A percentile compares a stretch with the other conserved stretches of the same genome.
These are phyloP conservation scores for Gymnoscopelus microlampas DNA, from an alignment of 2,797 vertebrate genomes.

Conservation along the genomic window DNA sequence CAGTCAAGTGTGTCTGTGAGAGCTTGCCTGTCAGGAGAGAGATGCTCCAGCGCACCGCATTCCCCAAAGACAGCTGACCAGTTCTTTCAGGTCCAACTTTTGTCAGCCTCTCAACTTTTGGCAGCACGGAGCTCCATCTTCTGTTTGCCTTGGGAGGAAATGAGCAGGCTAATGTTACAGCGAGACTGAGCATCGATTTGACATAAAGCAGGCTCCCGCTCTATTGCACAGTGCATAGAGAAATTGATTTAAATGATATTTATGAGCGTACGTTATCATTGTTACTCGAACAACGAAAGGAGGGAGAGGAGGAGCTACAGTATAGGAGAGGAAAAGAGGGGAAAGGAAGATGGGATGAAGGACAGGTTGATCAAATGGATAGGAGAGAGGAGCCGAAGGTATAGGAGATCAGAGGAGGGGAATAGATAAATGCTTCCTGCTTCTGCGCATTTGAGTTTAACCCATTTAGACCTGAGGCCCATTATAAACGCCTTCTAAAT, in stretches of 20 bases:
- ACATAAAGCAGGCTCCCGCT: background rate
- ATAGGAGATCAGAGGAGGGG: conserved; percentile 6
- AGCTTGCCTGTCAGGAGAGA: conserved; percentile 41
- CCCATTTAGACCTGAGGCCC: too few species aligned
- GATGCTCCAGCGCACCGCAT: conserved; percentile 23
- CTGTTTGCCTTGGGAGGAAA: conserved; percentile 21
- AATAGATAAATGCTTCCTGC: conserved; percentile 54
- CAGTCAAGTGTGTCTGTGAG: background rate
- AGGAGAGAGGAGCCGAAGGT: conserved; percentile 4
- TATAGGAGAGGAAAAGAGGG: background rate
- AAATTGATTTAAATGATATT: conserved; percentile 20
- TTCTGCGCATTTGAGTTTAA: conserved; percentile 29
- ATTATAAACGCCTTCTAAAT: too few species aligned
- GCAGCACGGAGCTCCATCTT: conserved; percentile 26
- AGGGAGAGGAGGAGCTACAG: conserved; percentile 16
- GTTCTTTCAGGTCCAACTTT: conserved; percentile 17
- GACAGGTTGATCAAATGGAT: background rate
- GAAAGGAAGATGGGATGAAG: background rate
- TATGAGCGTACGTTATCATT: conserved; percentile 38
- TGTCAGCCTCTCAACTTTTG: conserved; percentile 10
- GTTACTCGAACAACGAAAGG: conserved; percentile 17
- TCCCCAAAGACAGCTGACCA: conserved; percentile 21
- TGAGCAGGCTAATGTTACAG: conserved; percentile 14
- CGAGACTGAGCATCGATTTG: conserved; percentile 22
- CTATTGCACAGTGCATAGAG: background rate